Percentiles rank a stretch among this genome's conserved stretches.
Evolutionary conservation across 2,888 invertebrate genomes (phyloP).

Genomic region (Stratiomys singularior): DNA sequence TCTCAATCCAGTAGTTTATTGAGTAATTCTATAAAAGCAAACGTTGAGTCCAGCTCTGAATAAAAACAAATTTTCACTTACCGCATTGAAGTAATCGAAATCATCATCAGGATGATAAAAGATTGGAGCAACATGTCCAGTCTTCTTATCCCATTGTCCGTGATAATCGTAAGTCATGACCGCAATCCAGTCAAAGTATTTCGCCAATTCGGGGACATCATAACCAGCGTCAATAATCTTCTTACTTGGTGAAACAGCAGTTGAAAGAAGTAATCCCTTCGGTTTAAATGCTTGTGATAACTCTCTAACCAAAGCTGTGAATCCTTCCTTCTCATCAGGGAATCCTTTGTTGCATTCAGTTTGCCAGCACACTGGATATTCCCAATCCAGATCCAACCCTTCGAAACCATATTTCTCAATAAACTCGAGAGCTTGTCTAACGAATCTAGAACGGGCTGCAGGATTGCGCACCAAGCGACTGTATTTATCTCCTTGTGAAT

Average conservation of each 20-base stretch:
- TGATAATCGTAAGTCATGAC: constrained; percentile 94
- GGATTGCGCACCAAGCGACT: constrained; percentile 84
- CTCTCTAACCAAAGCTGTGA: constrained; percentile 79
- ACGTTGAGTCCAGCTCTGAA: not conserved
- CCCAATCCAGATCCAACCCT: constrained; percentile 96
- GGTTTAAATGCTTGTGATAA: constrained; percentile 75
- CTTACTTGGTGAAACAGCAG: constrained; percentile 90
- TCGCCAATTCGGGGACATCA: constrained; percentile 79
- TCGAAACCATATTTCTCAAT: constrained; percentile 85
- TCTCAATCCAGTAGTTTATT: constrained; percentile 87
- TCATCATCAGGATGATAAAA: constrained; percentile 86
- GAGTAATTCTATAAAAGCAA: constrained; percentile 76
- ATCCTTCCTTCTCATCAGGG: constrained; percentile 82
- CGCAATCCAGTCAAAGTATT: constrained; percentile 87
- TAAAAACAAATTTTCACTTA: constrained; percentile 64
- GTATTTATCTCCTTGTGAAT: constrained; percentile 90
- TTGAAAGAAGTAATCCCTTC: constrained; percentile 77
- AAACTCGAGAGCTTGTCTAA: constrained; percentile 79
- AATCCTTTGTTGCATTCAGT: constrained; percentile 88
- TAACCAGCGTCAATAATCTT: constrained; percentile 88
- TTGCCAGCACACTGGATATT: constrained; percentile 80
- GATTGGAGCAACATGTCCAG: constrained; percentile 88
- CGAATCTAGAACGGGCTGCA: constrained; percentile 76
- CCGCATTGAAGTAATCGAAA: constrained; percentile 83
- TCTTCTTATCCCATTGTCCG: constrained; percentile 92